Evolutionary conservation across 2,797 vertebrate genomes (phyloP).

Genomic region (Schizopygopsis pylzovi): DNA sequence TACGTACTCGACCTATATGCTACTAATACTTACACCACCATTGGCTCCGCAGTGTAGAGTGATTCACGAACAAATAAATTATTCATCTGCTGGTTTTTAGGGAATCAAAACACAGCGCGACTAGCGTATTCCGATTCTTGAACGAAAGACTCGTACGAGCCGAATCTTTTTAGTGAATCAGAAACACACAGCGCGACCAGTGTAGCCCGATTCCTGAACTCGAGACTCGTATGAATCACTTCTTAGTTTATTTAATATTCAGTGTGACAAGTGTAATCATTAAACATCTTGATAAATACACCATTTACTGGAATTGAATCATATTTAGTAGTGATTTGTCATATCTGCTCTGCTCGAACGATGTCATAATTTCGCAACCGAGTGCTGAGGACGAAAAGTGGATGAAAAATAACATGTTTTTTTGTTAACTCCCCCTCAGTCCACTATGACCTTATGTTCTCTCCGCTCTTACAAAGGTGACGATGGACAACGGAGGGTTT

Average conservation of each 20-base stretch:
- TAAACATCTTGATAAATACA: not conserved
- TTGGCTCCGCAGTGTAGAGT: not conserved
- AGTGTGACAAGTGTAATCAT: not conserved
- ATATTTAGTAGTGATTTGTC: not conserved
- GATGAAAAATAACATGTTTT: not conserved
- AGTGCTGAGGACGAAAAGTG: not conserved
- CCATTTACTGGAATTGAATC: not conserved
- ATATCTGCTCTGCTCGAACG: not conserved
- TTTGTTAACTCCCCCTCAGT: not conserved
- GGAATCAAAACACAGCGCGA: not conserved
- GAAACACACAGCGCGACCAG: not conserved
- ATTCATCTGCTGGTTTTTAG: not conserved
- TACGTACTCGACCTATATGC: too few relatives aligned
- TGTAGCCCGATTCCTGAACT: not conserved
- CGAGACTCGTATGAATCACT: not conserved
- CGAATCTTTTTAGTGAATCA: too few relatives aligned
- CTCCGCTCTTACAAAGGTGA: not conserved
- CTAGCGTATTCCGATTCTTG: not conserved
- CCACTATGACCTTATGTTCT: not conserved
- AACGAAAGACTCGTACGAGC: not conserved
- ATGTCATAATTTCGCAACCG: not conserved
- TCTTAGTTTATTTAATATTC: not conserved
- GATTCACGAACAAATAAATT: not conserved
- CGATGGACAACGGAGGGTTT: conserved; percentile 85
- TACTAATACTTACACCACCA: not conserved